Conservation (phyloP, 2,113 vertebrate genomes). For the Amblyornis subalaris region DNA sequence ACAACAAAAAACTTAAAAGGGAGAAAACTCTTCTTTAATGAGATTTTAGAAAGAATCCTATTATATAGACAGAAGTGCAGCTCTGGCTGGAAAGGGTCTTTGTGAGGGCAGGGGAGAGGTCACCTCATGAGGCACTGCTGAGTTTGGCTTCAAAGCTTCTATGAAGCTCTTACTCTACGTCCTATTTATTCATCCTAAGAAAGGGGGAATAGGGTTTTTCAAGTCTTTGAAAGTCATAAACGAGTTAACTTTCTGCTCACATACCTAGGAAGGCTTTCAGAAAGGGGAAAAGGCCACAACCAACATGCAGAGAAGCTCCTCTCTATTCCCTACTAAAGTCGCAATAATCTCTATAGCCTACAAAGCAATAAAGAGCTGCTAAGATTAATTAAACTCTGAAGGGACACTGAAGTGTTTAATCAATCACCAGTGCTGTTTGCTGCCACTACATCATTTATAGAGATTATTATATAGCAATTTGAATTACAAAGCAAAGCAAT, state of each 20-base stretch:
- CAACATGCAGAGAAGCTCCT: background rate
- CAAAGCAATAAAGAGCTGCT: conserved; percentile 19
- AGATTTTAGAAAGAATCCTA: background rate
- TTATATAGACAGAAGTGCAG: background rate
- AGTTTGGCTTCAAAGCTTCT: background rate
- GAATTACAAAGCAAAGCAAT: background rate
- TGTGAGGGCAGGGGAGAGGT: background rate
- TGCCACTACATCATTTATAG: background rate
- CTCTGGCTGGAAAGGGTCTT: background rate
- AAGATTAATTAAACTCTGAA: conserved; percentile 46
- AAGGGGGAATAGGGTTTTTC: background rate
- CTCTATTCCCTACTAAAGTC: background rate
- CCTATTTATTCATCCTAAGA: background rate
- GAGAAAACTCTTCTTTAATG: background rate
- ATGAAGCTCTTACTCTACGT: fast-evolving
- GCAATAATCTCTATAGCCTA: conserved; percentile 14
- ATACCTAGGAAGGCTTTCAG: background rate
- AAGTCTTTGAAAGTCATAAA: background rate
- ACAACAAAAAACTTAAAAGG: background rate
- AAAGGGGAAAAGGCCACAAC: background rate
- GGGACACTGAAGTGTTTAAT: conserved; percentile 36
- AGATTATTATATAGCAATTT: background rate
- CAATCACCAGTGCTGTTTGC: conserved; percentile 11
- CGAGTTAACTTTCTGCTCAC: background rate
- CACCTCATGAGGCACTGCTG: background rate